Conservation (phyloP, 1,140 invertebrate genomes). For the Augochlora pura region DNA sequence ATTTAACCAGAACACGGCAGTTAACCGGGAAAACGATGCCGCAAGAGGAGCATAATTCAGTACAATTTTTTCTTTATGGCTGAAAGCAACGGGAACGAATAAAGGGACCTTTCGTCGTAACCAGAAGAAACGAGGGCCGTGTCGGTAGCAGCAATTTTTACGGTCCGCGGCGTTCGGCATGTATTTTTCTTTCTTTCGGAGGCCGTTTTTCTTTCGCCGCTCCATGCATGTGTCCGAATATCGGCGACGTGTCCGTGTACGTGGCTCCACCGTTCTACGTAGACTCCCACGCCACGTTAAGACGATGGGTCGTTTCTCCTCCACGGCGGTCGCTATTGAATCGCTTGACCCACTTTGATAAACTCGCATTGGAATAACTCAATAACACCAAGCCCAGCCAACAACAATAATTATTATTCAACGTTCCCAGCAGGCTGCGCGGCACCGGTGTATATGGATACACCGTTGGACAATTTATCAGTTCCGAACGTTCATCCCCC, state of each 20-base stretch:
- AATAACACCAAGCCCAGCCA: constrained; percentile 74
- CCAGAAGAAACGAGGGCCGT: neutral
- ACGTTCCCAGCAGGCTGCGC: constrained; percentile 49
- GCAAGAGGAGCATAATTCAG: too few relatives aligned
- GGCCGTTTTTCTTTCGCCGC: neutral
- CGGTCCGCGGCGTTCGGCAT: neutral
- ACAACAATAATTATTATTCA: constrained; percentile 78
- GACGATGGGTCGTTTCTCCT: constrained; percentile 65
- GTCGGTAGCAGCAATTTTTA: neutral
- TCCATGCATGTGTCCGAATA: neutral
- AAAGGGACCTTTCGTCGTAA: neutral
- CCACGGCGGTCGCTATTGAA: constrained; percentile 76
- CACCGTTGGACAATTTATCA: constrained; percentile 52
- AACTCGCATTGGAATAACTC: constrained; percentile 79
- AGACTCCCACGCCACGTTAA: constrained; percentile 68
- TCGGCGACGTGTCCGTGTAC: constrained; percentile 14
- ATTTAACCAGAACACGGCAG: too few relatives aligned
- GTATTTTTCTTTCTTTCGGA: neutral
- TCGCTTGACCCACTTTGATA: constrained; percentile 81
- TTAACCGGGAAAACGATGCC: too few relatives aligned
- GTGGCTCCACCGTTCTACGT: constrained; percentile 29
- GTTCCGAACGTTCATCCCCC: constrained; percentile 25
- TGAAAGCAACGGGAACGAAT: neutral
- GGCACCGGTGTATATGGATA: constrained; percentile 21
- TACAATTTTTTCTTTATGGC: neutral